Evolutionary conservation across 2,113 vertebrate genomes (phyloP), one percentile per base, ranked within the genome.

Genomic region (Triplophysa rosa): DNA sequence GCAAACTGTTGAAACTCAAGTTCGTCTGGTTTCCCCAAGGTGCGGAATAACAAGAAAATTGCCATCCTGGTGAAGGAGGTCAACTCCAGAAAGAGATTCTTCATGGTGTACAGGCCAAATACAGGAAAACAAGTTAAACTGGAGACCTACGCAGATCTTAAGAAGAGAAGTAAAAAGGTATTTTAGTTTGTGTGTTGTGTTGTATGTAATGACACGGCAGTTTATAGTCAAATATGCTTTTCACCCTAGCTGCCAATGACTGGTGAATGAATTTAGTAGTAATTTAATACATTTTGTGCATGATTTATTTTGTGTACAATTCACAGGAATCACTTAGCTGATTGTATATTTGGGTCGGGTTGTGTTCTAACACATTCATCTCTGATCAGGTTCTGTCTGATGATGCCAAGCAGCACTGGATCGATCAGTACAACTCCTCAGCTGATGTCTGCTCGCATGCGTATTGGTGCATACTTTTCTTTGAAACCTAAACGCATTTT

Each of bases 91-190:
- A 98, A 98, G 95, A 96, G 93, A 83, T 94, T 98, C 81, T 98
- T 98, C 88, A 93, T 98, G 89, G 94, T 99, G 24, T 94, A 97
- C 90, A 92, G 97, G 89, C 98, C 98, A 80, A 99, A 99, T 92
- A 99, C 96, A 4, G 97, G 98, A 80, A 94, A 96, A 67, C 98
- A 99, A 82, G 93, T 98, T 75, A 99, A 99, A 88, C 90, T 98
- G 88, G 98, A 99, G 92, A 95, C 92, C 0, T 95, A 96, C 52
- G 79, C 90, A 45, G 98, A 99, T 87, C 92, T 99, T 79, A 96
- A 94, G 90, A 99, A 99, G 91, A 97, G 96, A 89, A 98, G 97
- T 21, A 99, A 99, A 86, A 99, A 99, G 95, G 98, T 98, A 82
- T 80, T 2, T 1, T 17, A n/a, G 12, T 56, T 56, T 19, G 33